Evolutionary conservation across 2,888 invertebrate species (phyloP).

Genomic region (Sesia apiformis): DNA sequence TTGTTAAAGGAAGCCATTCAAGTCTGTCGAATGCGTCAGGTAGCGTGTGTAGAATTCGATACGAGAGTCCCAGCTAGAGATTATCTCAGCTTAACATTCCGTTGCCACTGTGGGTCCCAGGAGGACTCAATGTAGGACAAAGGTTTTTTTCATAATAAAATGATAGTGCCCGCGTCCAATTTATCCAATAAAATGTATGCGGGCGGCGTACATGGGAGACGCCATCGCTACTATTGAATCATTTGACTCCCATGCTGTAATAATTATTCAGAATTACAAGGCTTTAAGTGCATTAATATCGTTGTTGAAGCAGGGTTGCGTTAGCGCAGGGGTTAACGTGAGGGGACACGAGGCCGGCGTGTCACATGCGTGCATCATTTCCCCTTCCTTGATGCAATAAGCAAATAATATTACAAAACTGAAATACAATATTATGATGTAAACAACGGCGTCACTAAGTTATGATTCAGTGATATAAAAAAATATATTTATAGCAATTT

Average conservation of each 20-base stretch:
- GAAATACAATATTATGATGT: too few relatives aligned
- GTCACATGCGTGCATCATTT: not conserved
- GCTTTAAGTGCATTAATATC: slow-evolving; percentile 37
- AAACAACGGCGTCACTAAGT: too few relatives aligned
- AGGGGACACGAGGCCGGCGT: not conserved
- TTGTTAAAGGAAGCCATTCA: slow-evolving; percentile 57
- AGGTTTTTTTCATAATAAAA: slow-evolving; percentile 46
- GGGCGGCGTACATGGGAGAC: slow-evolving; percentile 40
- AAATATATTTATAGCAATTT: too few relatives aligned
- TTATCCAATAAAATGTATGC: slow-evolving; percentile 67
- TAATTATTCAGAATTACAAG: slow-evolving; percentile 57
- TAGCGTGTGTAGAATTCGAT: slow-evolving; percentile 67
- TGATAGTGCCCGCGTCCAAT: slow-evolving; percentile 43
- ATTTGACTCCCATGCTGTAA: slow-evolving; percentile 34
- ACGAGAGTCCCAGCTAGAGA: slow-evolving; percentile 42
- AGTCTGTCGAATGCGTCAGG: slow-evolving; percentile 57
- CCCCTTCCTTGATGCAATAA: not conserved
- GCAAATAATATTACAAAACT: too few relatives aligned
- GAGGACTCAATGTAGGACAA: slow-evolving; percentile 33
- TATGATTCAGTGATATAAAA: too few relatives aligned
- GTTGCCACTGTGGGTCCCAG: slow-evolving; percentile 31
- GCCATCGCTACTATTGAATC: slow-evolving; percentile 26
- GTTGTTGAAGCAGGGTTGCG: slow-evolving; percentile 16
- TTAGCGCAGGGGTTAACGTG: not conserved
- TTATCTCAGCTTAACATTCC: slow-evolving; percentile 71